Evolutionary conservation across 2,113 vertebrate species (phyloP).

Genomic region (Campylomormyrus numenius): DNA sequence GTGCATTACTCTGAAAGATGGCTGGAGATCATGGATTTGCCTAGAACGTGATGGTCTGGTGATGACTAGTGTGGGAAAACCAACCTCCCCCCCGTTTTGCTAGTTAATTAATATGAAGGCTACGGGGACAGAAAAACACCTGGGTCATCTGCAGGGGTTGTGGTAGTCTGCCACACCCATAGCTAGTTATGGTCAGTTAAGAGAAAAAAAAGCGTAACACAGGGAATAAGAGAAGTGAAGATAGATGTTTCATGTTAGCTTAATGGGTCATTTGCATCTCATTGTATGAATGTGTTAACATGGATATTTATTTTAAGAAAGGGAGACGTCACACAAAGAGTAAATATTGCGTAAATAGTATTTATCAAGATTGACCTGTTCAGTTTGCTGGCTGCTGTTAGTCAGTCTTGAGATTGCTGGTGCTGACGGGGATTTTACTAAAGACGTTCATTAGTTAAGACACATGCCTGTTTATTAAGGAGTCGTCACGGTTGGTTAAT

Average conservation of each 20-base stretch:
- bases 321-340: neutral
- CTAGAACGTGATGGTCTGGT: neutral
- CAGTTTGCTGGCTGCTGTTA: neutral
- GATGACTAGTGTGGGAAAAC: neutral
- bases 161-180: neutral
- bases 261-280: neutral
- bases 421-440: neutral
- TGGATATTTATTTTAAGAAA: neutral
- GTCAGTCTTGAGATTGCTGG: neutral
- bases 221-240: neutral
- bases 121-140: too few species aligned
- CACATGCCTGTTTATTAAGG: neutral
- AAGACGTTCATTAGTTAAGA: neutral
- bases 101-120: too few species aligned
- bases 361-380: neutral
- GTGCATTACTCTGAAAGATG: neutral
- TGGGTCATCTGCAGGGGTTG: neutral
- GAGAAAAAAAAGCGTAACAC: neutral
- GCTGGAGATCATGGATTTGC: neutral
- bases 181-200: neutral
- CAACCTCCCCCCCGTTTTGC: too few species aligned
- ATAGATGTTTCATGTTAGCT: neutral
- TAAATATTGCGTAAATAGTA: neutral
- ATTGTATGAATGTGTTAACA: neutral
- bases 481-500: neutral